Percentiles rank a stretch among this genome's conserved stretches.
Conservation (phyloP, 2,888 invertebrate genomes). For the Holacanthella duospinosa region DNA sequence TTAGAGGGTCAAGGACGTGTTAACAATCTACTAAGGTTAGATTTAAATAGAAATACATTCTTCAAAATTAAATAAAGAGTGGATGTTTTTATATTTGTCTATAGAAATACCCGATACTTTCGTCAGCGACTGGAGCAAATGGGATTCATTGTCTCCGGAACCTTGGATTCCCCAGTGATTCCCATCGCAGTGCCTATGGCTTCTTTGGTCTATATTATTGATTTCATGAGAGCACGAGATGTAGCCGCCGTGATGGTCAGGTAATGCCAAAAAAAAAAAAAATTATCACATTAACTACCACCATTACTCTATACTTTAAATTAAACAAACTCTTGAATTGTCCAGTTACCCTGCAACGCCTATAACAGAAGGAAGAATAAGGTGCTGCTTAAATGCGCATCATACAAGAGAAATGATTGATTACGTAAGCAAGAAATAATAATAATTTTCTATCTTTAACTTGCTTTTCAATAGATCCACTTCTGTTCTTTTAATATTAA, state of each 20-base stretch:
- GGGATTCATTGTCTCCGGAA: slow-evolving; percentile 48
- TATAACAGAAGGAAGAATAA: slow-evolving; percentile 8
- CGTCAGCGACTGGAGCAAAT: slow-evolving; percentile 43
- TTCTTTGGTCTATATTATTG: slow-evolving; percentile 4
- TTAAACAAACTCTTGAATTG: too few relatives aligned
- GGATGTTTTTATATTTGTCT: slow-evolving; percentile 15
- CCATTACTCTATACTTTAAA: neutral
- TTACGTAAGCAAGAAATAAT: neutral
- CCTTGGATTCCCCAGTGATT: slow-evolving; percentile 48
- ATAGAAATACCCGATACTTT: slow-evolving; percentile 45
- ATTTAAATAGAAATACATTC: neutral
- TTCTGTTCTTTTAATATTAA: neutral
- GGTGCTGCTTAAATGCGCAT: slow-evolving; percentile 10
- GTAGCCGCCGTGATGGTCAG: slow-evolving; percentile 9
- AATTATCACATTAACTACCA: neutral
- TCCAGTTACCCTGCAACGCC: slow-evolving; percentile 8
- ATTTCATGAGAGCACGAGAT: slow-evolving; percentile 9
- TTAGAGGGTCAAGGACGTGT: slow-evolving; percentile 38
- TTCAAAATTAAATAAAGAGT: neutral
- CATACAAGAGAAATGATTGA: slow-evolving; percentile 11
- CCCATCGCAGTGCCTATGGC: slow-evolving; percentile 40
- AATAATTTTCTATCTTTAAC: too few relatives aligned
- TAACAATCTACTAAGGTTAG: slow-evolving; percentile 33
- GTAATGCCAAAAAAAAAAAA: too few relatives aligned
- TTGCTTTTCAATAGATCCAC: neutral